A percentile compares a stretch with the other conserved stretches of the same genome.
These are phyloP conservation scores for Neoarius graeffei DNA, from an alignment of 2,113 vertebrate species.

Conservation along the genomic window DNA sequence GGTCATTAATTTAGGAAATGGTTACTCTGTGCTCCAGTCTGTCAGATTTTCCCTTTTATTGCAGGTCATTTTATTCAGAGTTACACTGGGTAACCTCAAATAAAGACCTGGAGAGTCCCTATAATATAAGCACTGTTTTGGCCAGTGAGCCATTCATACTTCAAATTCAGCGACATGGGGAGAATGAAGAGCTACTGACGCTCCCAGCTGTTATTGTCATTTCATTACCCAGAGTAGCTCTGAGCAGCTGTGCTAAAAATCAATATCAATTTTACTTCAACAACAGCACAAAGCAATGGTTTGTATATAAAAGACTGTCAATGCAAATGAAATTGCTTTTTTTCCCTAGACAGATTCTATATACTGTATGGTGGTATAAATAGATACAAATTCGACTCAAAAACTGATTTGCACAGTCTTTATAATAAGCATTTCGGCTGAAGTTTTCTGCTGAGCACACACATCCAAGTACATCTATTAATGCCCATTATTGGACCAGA, in stretches of 20 bases:
- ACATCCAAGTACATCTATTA: background rate
- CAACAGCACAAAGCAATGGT: background rate
- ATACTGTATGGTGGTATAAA: background rate
- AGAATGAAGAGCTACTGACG: background rate
- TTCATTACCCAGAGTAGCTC: background rate
- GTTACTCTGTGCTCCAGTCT: background rate
- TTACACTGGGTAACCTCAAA: background rate
- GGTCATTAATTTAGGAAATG: background rate
- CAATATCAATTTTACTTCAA: constrained; percentile 32
- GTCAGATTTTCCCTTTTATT: background rate
- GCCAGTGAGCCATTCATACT: background rate
- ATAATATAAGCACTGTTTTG: background rate
- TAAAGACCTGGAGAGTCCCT: background rate
- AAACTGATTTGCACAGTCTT: background rate
- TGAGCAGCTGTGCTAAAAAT: constrained; percentile 22
- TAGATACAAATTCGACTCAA: background rate
- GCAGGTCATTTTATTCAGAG: background rate
- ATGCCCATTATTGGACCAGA: background rate
- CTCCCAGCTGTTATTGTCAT: constrained; percentile 14
- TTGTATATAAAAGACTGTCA: background rate
- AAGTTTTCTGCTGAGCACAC: background rate
- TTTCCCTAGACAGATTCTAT: background rate
- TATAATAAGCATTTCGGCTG: background rate
- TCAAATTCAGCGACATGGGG: background rate
- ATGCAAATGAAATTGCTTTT: background rate